Evolutionary conservation across 2,797 vertebrate genomes (phyloP), one percentile per base, ranked within the genome.

Genomic region (Pogonophryne albipinna): DNA sequence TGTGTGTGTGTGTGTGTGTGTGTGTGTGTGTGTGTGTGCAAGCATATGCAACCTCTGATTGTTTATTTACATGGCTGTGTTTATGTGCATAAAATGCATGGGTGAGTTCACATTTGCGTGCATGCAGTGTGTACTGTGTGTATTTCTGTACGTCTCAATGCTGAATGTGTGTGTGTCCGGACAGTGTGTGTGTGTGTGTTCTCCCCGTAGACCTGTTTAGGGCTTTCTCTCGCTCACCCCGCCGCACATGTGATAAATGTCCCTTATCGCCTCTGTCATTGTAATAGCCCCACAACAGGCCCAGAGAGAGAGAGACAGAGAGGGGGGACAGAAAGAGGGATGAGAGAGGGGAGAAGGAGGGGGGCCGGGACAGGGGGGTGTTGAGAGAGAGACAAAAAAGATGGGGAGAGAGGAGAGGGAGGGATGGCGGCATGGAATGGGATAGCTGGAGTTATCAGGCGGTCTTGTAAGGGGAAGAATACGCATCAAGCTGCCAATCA

Each of bases 401-500:
- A 38, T 86, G 80, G 80, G 41, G 15, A 71, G 16, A 58, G 58
- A 78, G 64, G 57, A 58, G 58, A 78, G 64, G 57, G 75, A 85
- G 78, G 51, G 68, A 82, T 62, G 81, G 84, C 23, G 61, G 44
- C 52, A 63, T 83, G 88, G 91, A 90, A 92, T 93, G 93, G 93
- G 87, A 90, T 87, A 84, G 85, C 90, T 79, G 87, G 94, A 94
- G 93, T 95, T 95, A 95, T 96, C 94, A 89, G 89, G 82, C 57
- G 52, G 86, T 93, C 92, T 94, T 93, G 91, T 91, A 89, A 47
- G 91, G 93, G 93, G 90, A 94, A 94, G 94, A 95, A 95, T 93
- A 94, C 93, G 89, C 94, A 96, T 95, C 95, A 95, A 94, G 90
- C 95, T 95, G 95, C 95, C 95, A 96, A 95, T 96, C 95, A 95